Evolutionary conservation across 2,113 vertebrate species (phyloP).

Genomic region (Lontra canadensis): DNA sequence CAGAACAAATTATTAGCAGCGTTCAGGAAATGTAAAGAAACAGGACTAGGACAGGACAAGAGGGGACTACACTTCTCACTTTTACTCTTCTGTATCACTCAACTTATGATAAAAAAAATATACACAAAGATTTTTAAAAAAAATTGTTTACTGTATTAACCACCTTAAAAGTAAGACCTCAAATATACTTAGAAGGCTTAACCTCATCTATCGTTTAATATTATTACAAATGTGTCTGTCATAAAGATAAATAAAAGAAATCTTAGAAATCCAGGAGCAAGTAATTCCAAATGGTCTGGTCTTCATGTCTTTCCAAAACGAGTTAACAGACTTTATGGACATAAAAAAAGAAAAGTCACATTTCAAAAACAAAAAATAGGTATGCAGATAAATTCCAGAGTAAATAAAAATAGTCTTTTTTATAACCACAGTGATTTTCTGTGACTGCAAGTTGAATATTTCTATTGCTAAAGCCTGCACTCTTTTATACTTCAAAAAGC

Average conservation of each 20-base stretch:
- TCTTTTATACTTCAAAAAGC: not conserved
- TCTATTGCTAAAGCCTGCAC: not conserved
- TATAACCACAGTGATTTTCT: not conserved
- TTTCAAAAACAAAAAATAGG: not conserved
- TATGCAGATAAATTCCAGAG: not conserved
- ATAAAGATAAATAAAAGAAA: not conserved
- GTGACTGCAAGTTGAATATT: not conserved
- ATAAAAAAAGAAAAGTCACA: not conserved
- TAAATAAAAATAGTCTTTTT: not conserved
- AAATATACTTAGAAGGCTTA: not conserved
- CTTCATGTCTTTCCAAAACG: not conserved
- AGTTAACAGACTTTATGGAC: not conserved
- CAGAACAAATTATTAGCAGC: not conserved
- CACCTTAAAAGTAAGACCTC: not conserved
- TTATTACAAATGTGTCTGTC: not conserved
- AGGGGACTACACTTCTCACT: not conserved
- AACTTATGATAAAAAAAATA: not conserved
- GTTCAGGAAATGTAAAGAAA: not conserved
- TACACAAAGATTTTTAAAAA: not conserved
- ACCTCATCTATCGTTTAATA: not conserved
- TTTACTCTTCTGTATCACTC: too few relatives aligned
- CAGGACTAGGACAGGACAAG: accelerated
- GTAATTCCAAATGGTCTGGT: not conserved
- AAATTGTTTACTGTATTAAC: not conserved
- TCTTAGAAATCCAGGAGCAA: not conserved